Evolutionary conservation across 1,140 invertebrate genomes (phyloP), one percentile per base, ranked within the genome.

Genomic region (Calephelis nemesis): DNA sequence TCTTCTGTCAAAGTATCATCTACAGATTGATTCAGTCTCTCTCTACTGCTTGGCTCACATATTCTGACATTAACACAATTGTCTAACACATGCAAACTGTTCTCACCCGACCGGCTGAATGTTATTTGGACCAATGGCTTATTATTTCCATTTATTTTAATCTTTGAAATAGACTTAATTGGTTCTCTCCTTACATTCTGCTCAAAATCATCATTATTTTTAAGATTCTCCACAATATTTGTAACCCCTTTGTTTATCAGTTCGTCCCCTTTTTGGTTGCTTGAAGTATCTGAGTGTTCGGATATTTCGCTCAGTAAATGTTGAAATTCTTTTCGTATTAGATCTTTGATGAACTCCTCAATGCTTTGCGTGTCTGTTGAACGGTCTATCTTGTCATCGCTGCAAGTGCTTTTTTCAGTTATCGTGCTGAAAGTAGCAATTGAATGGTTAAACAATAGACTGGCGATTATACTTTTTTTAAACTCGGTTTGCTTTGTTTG

Each of bases 121-220:
- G 87, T 91, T 40, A 91, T 89, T 50, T 88, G 87, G 1, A 91
- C 58, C 9, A 91, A 60, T 5, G 88, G 88, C 67, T 91, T 91
- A 64, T 89, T 88, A 62, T 90, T 91, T 10, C 87, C 87, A 42
- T 87, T 90, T 8, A 91, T 88, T 74, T 88, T 91, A 0, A 91
- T 79, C 7, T 80, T 74, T 0, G 88, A 91, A 67, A 88, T 88
- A 5, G 86, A 87, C 65, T 81, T 88, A 1, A 79, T 40, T 0
- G 75, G 12, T 0, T 82, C 77, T 54, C 78, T 88, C 54, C 73
- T 81, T 2, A 19, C 12, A 4, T 52, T 67, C 30, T 62, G 67
- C 0, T 81, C 74, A 0, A 60, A 7, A 7, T 79, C 79, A 7
- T 84, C 81, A 1, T 62, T 74, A 7, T 65, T 79, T 13, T 74